A percentile compares a stretch with the other conserved stretches of the same genome.
phyloP scores from a whole-genome alignment of 2,797 vertebrate species.

The Falco peregrinus region DNA sequence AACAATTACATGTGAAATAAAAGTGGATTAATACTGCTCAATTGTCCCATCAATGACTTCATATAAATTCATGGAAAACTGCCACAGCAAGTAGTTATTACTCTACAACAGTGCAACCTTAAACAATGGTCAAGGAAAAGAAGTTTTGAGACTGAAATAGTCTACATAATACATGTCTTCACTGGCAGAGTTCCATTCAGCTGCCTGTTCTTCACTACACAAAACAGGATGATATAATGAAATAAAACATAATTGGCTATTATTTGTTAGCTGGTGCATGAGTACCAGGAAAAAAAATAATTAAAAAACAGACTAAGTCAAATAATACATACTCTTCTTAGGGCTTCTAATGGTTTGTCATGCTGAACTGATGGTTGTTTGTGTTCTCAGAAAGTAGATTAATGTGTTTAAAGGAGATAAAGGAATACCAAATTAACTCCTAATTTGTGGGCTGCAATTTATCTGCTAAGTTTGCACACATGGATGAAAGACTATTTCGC shows the following conservation, averaged over 20 bases:
- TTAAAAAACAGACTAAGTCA: background rate
- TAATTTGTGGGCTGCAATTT: background rate
- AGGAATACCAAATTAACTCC: background rate
- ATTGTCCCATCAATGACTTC: conserved; percentile 1
- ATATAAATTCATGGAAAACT: conserved; percentile 10
- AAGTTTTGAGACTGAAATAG: background rate
- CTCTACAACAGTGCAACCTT: background rate
- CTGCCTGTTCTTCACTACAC: background rate
- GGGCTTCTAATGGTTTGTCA: background rate
- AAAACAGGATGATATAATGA: background rate
- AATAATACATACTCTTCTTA: background rate
- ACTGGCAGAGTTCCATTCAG: background rate
- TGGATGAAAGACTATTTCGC: background rate
- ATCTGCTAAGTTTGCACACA: background rate
- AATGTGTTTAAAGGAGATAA: background rate
- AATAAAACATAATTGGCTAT: background rate
- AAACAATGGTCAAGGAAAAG: conserved; percentile 21
- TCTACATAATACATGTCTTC: background rate
- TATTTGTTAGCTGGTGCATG: background rate
- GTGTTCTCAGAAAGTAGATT: background rate
- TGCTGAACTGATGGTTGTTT: background rate
- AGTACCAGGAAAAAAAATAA: background rate
- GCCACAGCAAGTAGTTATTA: background rate
- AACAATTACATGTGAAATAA: conserved; percentile 13
- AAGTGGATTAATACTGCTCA: conserved; percentile 1